A percentile compares a stretch with the other conserved stretches of the same genome.
phyloP scores from a whole-genome alignment of 2,888 invertebrate genomes.

The Agrochola lychnidis region DNA sequence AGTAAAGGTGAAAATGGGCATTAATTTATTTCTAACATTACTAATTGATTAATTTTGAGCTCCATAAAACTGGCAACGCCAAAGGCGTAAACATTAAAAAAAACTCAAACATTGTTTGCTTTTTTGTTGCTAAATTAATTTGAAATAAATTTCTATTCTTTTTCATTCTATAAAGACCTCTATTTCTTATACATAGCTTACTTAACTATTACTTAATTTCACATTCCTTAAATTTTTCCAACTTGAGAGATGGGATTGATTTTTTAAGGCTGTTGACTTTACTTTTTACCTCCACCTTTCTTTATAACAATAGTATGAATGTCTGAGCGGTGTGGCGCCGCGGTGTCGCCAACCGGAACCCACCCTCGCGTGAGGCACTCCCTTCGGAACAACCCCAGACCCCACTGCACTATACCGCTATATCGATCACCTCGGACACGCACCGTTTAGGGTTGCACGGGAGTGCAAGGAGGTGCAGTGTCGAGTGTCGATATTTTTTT shows the following conservation, averaged over 20 bases:
- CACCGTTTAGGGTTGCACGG: conserved; percentile 62
- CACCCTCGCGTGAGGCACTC: conserved; percentile 71
- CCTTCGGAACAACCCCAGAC: conserved; percentile 73
- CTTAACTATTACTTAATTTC: neutral
- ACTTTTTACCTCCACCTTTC: conserved; percentile 40
- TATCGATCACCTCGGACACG: conserved; percentile 84
- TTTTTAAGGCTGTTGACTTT: conserved; percentile 3
- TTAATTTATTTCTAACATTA: neutral
- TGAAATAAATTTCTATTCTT: neutral
- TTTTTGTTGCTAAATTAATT: no score
- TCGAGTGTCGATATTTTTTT: conserved; percentile 9
- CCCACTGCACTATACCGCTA: conserved; percentile 55
- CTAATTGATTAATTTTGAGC: neutral
- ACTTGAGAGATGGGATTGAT: neutral
- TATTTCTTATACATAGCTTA: neutral
- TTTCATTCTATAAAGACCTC: neutral
- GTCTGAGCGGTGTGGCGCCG: conserved; percentile 56
- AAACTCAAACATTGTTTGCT: no score
- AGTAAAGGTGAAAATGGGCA: no score
- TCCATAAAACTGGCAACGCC: no score
- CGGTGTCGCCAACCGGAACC: conserved; percentile 57
- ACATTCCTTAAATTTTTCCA: neutral
- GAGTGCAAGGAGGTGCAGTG: conserved; percentile 32
- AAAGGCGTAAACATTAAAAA: no score
- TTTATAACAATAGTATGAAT: conserved; percentile 53